These are phyloP conservation scores for Saccopteryx bilineata DNA, from an alignment of 2,113 vertebrate species.

Conservation along the genomic window DNA sequence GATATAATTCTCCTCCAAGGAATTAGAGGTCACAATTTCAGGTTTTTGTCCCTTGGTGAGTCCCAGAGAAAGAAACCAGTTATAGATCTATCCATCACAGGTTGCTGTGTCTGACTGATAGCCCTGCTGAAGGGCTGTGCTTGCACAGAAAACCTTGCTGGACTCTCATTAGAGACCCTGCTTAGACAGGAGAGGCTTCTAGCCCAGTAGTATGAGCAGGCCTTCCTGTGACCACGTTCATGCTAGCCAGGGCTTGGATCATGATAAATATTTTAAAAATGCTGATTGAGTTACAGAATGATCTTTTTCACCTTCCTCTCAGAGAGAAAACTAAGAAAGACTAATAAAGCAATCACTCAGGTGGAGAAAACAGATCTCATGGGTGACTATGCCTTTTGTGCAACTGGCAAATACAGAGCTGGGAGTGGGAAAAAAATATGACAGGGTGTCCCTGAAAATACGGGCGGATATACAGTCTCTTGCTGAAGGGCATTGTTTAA, in stretches of 20 bases:
- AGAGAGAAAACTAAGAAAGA: not conserved
- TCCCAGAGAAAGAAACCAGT: not conserved
- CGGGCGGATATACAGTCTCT: not conserved
- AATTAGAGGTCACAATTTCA: not conserved
- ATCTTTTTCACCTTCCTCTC: not conserved
- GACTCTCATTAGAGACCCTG: not conserved
- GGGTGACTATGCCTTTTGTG: not conserved
- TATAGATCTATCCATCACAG: not conserved
- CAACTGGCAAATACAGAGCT: not conserved
- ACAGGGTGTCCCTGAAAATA: not conserved
- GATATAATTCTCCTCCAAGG: not conserved
- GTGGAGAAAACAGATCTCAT: not conserved
- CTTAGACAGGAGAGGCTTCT: not conserved
- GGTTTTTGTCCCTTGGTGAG: not conserved
- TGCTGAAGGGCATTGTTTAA: not conserved
- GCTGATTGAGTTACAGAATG: not conserved
- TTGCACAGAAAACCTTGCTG: not conserved
- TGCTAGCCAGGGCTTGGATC: not conserved
- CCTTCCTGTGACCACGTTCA: not conserved
- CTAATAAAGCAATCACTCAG: not conserved
- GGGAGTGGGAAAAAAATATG: not conserved
- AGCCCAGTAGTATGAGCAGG: not conserved
- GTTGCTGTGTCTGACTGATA: not conserved
- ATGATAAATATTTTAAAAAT: not conserved
- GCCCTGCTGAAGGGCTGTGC: not conserved